Conservation (phyloP, 2,797 vertebrate genomes). For the Octomys mimax region DNA sequence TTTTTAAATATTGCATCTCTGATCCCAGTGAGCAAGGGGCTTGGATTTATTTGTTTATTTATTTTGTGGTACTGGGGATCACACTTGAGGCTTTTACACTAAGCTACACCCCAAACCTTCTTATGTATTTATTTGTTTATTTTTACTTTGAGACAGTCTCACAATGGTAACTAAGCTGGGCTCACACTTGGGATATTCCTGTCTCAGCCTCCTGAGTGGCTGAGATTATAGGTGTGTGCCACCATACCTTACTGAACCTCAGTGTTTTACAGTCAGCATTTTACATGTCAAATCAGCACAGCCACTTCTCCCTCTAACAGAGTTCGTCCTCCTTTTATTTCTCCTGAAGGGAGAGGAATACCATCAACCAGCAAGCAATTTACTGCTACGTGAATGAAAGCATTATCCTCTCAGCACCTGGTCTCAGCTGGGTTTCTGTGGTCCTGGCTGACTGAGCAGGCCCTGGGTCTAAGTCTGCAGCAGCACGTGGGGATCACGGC, state of each 20-base stretch:
- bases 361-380: background rate
- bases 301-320: background rate
- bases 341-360: background rate
- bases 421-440: background rate
- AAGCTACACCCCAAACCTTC: background rate
- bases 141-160: background rate
- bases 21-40: background rate
- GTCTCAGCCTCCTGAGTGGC: background rate
- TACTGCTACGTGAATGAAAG: background rate
- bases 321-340: background rate
- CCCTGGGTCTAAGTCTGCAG: background rate
- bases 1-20: background rate
- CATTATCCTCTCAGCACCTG: background rate
- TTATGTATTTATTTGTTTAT: background rate
- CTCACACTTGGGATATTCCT: background rate
- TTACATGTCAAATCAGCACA: background rate
- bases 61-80: background rate
- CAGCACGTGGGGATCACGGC: background rate
- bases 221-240: background rate
- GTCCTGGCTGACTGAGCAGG: background rate
- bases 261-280: background rate
- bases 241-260: background rate
- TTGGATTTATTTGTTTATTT: background rate
- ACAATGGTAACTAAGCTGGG: background rate
- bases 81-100: background rate